Conservation (phyloP, 1,140 invertebrate genomes). For the Heliconius nattereri region DNA sequence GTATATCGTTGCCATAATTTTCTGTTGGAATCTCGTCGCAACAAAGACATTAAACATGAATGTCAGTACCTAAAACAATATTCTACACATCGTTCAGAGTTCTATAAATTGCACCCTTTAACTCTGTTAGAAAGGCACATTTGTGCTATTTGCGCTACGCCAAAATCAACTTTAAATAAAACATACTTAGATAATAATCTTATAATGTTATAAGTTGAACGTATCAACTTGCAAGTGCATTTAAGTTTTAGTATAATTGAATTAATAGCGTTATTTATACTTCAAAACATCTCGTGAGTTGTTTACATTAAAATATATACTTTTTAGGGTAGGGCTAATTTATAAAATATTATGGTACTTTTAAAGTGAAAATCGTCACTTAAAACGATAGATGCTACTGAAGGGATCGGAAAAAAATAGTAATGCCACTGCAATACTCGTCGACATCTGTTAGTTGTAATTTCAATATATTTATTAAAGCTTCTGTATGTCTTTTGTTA, state of each 20-base stretch:
- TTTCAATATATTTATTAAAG: background rate
- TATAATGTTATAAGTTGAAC: background rate
- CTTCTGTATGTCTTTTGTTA: background rate
- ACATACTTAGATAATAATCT: slow-evolving; percentile 20
- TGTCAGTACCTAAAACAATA: slow-evolving; percentile 74
- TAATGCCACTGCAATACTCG: background rate
- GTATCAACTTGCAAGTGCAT: slow-evolving; percentile 18
- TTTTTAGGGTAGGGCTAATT: slow-evolving; percentile 7
- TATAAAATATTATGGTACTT: background rate
- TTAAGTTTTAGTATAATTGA: slow-evolving; percentile 58
- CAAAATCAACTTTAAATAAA: slow-evolving; percentile 42
- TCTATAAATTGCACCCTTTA: slow-evolving; percentile 64
- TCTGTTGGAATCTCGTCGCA: slow-evolving; percentile 59
- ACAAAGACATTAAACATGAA: slow-evolving; percentile 76
- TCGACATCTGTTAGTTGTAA: background rate
- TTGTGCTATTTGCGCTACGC: background rate
- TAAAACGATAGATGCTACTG: background rate
- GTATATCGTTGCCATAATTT: slow-evolving; percentile 59
- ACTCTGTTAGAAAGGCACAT: background rate
- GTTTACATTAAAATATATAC: slow-evolving; percentile 42
- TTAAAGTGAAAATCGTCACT: background rate
- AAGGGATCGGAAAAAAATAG: background rate
- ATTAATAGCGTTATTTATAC: slow-evolving; percentile 58
- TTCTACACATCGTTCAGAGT: slow-evolving; percentile 67
- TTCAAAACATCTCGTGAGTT: slow-evolving; percentile 53